phyloP scores from a whole-genome alignment of 2,797 vertebrate species.

The Synaphobranchus kaupii region DNA sequence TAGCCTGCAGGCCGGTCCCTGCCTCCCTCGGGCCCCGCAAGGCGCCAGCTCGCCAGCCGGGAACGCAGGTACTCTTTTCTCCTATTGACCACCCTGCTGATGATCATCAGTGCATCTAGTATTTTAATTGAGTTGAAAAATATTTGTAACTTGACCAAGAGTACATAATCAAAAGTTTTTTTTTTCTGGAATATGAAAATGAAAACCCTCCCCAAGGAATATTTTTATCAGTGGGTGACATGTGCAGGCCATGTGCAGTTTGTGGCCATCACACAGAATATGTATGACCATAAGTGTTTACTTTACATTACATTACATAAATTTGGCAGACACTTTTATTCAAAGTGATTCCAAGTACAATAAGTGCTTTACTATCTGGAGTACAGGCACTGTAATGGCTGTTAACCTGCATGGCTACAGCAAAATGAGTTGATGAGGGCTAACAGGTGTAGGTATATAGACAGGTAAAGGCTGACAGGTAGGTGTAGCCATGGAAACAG shows the following conservation, averaged over 20 bases:
- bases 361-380: no score
- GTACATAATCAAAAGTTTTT: not conserved
- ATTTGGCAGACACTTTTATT: no score
- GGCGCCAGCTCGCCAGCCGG: conserved; percentile 53
- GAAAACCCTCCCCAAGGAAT: not conserved
- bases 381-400: not conserved
- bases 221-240: no score
- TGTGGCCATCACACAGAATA: not conserved
- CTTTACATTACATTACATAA: not conserved
- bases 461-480: no score
- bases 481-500: no score
- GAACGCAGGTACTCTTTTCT: conserved; percentile 61
- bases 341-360: no score
- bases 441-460: no score
- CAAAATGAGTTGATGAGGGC: no score
- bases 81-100: not conserved
- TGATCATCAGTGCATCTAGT: not conserved
- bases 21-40: conserved; percentile 62
- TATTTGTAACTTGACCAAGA: not conserved
- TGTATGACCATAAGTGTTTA: not conserved
- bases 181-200: not conserved
- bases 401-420: not conserved
- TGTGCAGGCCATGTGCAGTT: not conserved
- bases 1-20: conserved; percentile 82
- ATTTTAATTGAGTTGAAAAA: not conserved